phyloP scores from a whole-genome alignment of 2,113 vertebrate species.

The Microtus montanus region DNA sequence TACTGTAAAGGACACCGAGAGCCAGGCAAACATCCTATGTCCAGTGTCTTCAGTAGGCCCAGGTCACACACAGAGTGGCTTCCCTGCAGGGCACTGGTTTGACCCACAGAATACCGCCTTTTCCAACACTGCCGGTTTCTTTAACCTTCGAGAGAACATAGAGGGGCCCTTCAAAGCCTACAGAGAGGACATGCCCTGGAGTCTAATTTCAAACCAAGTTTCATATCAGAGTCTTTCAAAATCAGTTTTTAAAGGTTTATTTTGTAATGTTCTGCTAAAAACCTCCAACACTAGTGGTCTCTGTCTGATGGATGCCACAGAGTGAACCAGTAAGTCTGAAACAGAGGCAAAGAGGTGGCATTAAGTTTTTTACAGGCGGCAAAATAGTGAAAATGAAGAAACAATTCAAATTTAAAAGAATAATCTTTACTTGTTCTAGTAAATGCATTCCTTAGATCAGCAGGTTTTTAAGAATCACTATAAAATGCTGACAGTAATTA shows the following conservation, averaged over 20 bases:
- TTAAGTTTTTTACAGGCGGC: constrained; percentile 54
- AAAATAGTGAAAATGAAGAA: constrained; percentile 66
- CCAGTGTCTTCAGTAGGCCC: background rate
- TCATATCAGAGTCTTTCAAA: constrained; percentile 24
- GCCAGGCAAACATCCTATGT: background rate
- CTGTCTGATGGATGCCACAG: background rate
- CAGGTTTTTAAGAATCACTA: constrained; percentile 75
- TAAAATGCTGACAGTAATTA: constrained; percentile 78
- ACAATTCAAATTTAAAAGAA: constrained; percentile 48
- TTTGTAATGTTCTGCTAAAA: constrained; percentile 51
- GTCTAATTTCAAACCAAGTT: constrained; percentile 53
- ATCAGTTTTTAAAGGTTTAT: constrained; percentile 42
- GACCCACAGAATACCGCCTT: background rate
- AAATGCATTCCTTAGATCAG: constrained; percentile 72
- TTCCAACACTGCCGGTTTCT: background rate
- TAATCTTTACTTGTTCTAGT: constrained; percentile 77
- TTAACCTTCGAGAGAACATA: constrained; percentile 13
- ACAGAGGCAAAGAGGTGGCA: constrained; percentile 58
- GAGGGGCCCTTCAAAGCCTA: background rate
- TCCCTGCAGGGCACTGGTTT: background rate
- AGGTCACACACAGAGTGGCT: background rate
- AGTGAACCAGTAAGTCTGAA: constrained; percentile 42
- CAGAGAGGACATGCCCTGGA: background rate
- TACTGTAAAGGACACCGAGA: background rate
- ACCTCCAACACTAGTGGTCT: background rate